A percentile compares a stretch with the other conserved stretches of the same genome.
These are phyloP conservation scores for Epicauta chinensis DNA, from an alignment of 1,140 invertebrate species.

Conservation along the genomic window DNA sequence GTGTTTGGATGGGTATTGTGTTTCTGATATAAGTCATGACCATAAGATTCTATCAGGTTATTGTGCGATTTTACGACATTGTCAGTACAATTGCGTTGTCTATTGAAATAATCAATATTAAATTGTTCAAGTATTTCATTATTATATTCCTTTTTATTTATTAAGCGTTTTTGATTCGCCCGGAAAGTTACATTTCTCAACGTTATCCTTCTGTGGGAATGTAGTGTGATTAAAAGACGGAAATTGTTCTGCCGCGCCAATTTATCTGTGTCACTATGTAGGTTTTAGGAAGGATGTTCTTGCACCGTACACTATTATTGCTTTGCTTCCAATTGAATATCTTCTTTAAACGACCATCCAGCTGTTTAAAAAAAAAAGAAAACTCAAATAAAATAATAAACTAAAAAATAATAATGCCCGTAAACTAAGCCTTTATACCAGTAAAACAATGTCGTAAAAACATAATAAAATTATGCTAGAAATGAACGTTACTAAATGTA, in stretches of 20 bases:
- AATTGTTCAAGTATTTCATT: not conserved
- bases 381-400: not conserved
- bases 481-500: conserved; percentile 12
- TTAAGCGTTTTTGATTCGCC: conserved; percentile 11
- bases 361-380: conserved; percentile 1
- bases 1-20: conserved; percentile 28
- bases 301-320: conserved; percentile 9
- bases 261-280: conserved; percentile 34
- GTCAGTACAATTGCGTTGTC: conserved; percentile 10
- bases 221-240: conserved; percentile 37
- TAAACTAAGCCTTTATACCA: conserved; percentile 5
- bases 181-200: conserved; percentile 29
- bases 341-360: conserved; percentile 15
- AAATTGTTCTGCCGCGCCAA: conserved; percentile 37
- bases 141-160: conserved; percentile 7
- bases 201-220: conserved; percentile 28
- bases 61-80: conserved; percentile 22
- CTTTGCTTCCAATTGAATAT: conserved; percentile 20
- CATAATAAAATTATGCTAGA: conserved; percentile 13
- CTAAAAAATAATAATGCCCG: conserved; percentile 9
- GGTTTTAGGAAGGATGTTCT: conserved; percentile 19
- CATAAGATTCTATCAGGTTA: conserved; percentile 29
- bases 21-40: conserved; percentile 32
- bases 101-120: conserved; percentile 10
- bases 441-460: conserved; percentile 10